Evolutionary conservation across 2,113 vertebrate species (phyloP).

Genomic region (Engystomops pustulosus): DNA sequence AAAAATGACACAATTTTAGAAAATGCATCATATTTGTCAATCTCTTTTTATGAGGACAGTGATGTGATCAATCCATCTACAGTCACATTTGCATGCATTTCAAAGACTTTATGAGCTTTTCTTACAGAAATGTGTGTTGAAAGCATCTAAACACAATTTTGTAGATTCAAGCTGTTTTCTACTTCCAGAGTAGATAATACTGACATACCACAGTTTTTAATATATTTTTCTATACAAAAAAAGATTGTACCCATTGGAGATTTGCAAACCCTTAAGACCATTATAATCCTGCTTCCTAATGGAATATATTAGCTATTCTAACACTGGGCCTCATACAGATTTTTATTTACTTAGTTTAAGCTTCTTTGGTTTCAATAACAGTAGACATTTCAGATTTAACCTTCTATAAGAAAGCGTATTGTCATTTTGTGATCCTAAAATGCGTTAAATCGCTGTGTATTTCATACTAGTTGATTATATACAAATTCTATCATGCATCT

Average conservation of each 20-base stretch:
- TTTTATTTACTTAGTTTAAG: constrained; percentile 30
- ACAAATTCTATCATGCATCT: not conserved
- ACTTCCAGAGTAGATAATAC: constrained; percentile 28
- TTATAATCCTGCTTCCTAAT: constrained; percentile 42
- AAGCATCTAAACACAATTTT: constrained; percentile 36
- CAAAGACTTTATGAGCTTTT: constrained; percentile 7
- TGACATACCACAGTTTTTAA: constrained; percentile 5
- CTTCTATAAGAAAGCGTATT: not conserved
- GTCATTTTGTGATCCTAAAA: constrained; percentile 1
- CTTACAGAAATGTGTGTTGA: constrained; percentile 12
- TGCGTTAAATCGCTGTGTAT: too few relatives aligned
- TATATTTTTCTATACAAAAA: constrained; percentile 32
- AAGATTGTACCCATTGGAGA: constrained; percentile 21
- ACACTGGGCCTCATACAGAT: not conserved
- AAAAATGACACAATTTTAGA: not conserved
- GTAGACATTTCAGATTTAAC: constrained; percentile 38
- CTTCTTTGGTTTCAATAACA: constrained; percentile 4
- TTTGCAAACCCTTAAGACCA: constrained; percentile 31
- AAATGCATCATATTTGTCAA: not conserved
- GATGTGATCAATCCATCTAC: constrained; percentile 6
- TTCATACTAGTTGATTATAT: not conserved
- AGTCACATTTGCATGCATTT: constrained; percentile 22
- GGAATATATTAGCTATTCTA: constrained; percentile 29
- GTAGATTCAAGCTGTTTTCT: constrained; percentile 53
- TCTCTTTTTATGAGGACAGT: not conserved